Base-by-base conservation (phyloP, 2,888 invertebrate genomes). In the Thelaira solivaga region DNA sequence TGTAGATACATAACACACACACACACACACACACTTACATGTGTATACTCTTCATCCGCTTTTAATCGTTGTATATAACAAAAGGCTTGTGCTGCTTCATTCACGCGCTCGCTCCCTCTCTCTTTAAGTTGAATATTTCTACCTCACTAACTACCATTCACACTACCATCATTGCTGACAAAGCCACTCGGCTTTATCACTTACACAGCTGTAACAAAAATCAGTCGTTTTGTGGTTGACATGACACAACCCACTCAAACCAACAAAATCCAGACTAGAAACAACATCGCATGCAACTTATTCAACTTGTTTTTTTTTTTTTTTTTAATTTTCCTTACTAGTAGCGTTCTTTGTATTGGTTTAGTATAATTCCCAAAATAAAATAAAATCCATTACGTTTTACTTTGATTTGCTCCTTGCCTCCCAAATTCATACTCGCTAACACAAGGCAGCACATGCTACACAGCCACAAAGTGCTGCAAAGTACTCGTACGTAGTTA, bases 171-270 rank as follows among this genome's bases (percentile, higher is more conserved):
- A 45, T 5, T 11, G 41, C 59, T 8, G 11, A 49, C 49, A 49
- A 29, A 11, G 3, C 20, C 8, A 47, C 6, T 6, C 18, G 10
- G 20, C 4, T 10, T 6, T 8, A 16, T 8, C 24, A 29, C 51
- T 16, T 18, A 41, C 20, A 53, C 62, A 45, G 11, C 13, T 59
- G 36, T 31, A 49, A 29, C 22, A 59, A 18, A 55, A 22, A 47
- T 39, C 45, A 55, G 55, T 8, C 24, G 11, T 36, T 61, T 57
- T 67, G 61, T 53, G 67, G 74, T 67, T 74, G 61, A 74, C 62
- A 68, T 77, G 76, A 77, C 67, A 72, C 76, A 72, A 77, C 72
- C 76, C 72, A 72, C 76, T 47, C 59, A 47, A 67, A 51, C 71
- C 67, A 67, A 39, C 22, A 22, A 68, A 39, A 29, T 11, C 29